Evolutionary conservation across 2,888 invertebrate species (phyloP), one percentile per base, ranked within the genome.

Genomic region (Adela reaumurella): DNA sequence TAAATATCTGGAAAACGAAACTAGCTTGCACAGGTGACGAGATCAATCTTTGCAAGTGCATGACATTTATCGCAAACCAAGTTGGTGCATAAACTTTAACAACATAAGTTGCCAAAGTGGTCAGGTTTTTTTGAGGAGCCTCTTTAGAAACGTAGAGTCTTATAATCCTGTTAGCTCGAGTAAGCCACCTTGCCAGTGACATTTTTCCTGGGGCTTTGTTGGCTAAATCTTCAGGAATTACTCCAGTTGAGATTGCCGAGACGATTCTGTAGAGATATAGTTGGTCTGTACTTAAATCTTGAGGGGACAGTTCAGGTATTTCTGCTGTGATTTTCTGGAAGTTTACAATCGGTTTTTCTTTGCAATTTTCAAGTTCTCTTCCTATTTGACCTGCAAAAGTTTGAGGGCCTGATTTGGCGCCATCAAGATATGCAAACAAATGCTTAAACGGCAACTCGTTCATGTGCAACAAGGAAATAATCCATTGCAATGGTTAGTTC

Each of bases 41-140:
- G 56, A 28, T 44, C 58, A 58, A 55, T 58, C 52, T 54, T 56
- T 58, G 45, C 57, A 59, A 17, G 51, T 11, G 56, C 50, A 14
- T 58, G 45, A 18, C 52, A 49, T 58, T 59, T 10, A 59, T 59
- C 20, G 42, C 28, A 44, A 59, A 59, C 59, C 56, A 59, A 2
- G 18, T 41, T 43, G 57, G 55, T 43, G 57, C 57, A 45, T 57
- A 58, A 35, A 54, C 55, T 55, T 56, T 58, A 2, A 58, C 52
- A 16, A 58, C 45, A 50, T 48, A 59, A 8, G 53, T 53, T 16
- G 55, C 55, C 5, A 53, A 41, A 48, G 8, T 49, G 1, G 51
- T 29, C 5, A 57, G 42, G 35, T 57, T 53, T 24, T 51, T 49
- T 20, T 51, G 43, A 6, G 55, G 55, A 18, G 16, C 45, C 49